These are phyloP conservation scores for Bergia puertoricense DNA, from an alignment of 92 coral and sea anemone genomes.

Conservation along the genomic window DNA sequence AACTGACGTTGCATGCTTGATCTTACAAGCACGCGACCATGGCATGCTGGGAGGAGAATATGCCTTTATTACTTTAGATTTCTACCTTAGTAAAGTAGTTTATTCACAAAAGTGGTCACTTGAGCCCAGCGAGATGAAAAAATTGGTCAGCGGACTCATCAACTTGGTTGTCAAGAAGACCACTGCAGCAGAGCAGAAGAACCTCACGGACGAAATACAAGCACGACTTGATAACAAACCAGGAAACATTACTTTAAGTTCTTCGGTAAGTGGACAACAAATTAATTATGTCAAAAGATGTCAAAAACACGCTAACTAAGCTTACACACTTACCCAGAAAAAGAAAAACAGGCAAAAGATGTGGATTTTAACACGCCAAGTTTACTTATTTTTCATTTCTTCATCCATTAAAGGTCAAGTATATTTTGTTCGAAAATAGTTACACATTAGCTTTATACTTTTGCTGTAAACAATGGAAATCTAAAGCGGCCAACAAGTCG, in stretches of 20 bases:
- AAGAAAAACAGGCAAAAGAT: no score
- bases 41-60: conserved; percentile 79
- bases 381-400: no score
- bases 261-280: neutral
- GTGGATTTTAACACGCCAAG: no score
- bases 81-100: conserved; percentile 11
- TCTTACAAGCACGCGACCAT: conserved; percentile 61
- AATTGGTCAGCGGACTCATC: conserved; percentile 60
- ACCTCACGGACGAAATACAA: conserved; percentile 45
- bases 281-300: no score
- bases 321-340: no score
- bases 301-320: no score
- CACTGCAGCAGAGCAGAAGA: conserved; percentile 2
- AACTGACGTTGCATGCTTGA: conserved; percentile 42
- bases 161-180: conserved; percentile 70
- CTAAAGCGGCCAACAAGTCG: no score
- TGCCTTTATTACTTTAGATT: conserved; percentile 81
- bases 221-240: conserved; percentile 19
- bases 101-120: neutral
- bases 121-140: conserved; percentile 31
- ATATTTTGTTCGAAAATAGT: no score
- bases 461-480: no score
- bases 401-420: no score
- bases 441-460: no score
- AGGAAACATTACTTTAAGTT: neutral